Base-by-base conservation (phyloP, 2,113 vertebrate genomes). In the Coptodon bakossiorum region DNA sequence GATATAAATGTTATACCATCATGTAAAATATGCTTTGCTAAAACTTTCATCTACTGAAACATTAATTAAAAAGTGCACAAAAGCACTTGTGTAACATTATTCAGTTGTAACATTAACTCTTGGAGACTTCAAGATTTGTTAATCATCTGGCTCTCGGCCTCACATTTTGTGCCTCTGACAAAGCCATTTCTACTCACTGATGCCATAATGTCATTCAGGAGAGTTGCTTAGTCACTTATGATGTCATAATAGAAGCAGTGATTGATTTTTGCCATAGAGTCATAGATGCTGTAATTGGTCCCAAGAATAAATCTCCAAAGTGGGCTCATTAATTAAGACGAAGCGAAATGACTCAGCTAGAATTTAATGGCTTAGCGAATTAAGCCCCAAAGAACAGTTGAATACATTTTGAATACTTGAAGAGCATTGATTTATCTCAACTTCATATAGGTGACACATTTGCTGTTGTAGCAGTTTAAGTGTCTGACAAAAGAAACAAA, bases 241-340 rank as follows among this genome's bases (percentile, higher is more conserved):
- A 95, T 94, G 95, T 94, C 94, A 95, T 93, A 87, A 89, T 88
- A 88, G 89, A 56, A 61, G 86, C 66, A 48, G 50, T 93, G 90
- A 95, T 92, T 91, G 89, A 94, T 94, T 93, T 90, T 89, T 84
- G 40, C 89, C 83, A 45, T 27, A 22, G 63, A 93, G 89, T 91
- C 92, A 89, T 92, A 87, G 90, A 93, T 91, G 88, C 83, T 81
- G 85, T 92, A 93, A 95, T 93, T 91, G 91, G 86, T 86, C 85
- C 79, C 52, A 22, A 86, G 87, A 86, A 93, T 94, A 93, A 95
- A 95, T 95, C 92, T 90, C 87, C 73, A 90, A 89, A 94, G 93
- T 94, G 94, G 91, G 80, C 85, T 93, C 86, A 90, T 94, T 95
- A 94, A 94, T 95, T 94, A 89, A 86, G 88, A 88, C 2, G 45